Percentiles rank a stretch among this genome's conserved stretches.
Conservation (phyloP, 2,113 vertebrate species). For the Phalacrocorax brasilianus region DNA sequence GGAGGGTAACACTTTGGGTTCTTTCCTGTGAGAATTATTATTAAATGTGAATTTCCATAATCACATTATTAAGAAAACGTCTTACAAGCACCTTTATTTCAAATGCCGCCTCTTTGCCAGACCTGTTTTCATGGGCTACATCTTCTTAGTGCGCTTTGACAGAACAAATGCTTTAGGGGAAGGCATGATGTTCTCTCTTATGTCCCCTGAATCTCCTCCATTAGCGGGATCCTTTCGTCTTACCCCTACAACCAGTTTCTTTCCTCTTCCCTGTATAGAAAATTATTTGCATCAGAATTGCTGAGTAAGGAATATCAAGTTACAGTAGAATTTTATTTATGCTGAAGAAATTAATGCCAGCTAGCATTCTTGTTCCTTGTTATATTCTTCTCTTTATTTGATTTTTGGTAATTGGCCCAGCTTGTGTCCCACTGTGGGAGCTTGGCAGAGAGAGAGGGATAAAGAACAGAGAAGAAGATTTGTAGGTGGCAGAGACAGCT, state of each 20-base stretch:
- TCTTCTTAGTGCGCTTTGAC: not conserved
- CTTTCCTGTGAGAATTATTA: not conserved
- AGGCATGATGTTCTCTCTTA: not conserved
- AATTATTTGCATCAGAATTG: not conserved
- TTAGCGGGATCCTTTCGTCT: not conserved
- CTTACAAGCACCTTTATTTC: not conserved
- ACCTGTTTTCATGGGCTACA: not conserved
- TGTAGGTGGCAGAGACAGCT: constrained; percentile 57
- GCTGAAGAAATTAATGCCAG: constrained; percentile 33
- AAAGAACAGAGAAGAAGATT: constrained; percentile 18
- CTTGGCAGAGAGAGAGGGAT: constrained; percentile 28
- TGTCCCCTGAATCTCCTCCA: not conserved
- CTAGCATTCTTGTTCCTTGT: constrained; percentile 17
- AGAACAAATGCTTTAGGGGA: not conserved
- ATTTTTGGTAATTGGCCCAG: constrained; percentile 41
- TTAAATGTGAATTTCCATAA: not conserved
- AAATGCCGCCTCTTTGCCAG: not conserved
- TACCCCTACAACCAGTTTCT: not conserved
- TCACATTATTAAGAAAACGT: not conserved
- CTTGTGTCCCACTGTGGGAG: constrained; percentile 40
- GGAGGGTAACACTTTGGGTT: not conserved
- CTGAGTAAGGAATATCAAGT: constrained; percentile 19
- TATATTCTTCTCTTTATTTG: constrained; percentile 21
- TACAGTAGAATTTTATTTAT: constrained; percentile 38
- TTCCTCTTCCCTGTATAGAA: not conserved